Evolutionary conservation across 23 tunicate species (phyloP).

Genomic region (Styela plicata): DNA sequence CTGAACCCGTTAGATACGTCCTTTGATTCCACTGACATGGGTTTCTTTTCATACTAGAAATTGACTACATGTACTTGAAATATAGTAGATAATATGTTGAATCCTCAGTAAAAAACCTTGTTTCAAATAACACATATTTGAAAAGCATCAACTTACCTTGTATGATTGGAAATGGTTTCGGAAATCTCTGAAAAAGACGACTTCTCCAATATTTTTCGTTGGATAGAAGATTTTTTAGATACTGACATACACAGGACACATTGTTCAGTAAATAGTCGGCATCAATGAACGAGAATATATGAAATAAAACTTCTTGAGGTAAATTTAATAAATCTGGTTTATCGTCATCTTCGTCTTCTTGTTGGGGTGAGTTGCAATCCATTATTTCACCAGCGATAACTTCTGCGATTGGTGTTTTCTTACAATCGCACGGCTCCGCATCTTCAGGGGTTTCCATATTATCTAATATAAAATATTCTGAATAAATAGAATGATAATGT

Average conservation of each 20-base stretch:
- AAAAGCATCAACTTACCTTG: slow-evolving; percentile 7
- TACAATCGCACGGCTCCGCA: not conserved
- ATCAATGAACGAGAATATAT: slow-evolving; percentile 27
- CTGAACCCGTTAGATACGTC: too few relatives aligned
- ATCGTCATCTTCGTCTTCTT: not conserved
- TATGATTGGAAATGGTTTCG: slow-evolving; percentile 15
- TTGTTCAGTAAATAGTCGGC: slow-evolving; percentile 11
- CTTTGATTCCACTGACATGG: too few relatives aligned
- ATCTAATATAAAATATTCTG: too few relatives aligned
- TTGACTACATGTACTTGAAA: too few relatives aligned
- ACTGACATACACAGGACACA: slow-evolving; percentile 13
- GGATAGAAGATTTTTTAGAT: not conserved
- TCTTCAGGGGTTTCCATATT: not conserved
- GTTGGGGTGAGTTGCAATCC: not conserved
- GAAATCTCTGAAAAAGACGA: slow-evolving; percentile 18
- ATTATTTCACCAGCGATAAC: not conserved
- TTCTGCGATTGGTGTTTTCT: not conserved
- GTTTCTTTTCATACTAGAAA: too few relatives aligned
- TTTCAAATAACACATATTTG: too few relatives aligned
- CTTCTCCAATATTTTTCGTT: slow-evolving; percentile 23
- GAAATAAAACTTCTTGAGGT: slow-evolving; percentile 20
- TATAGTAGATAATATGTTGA: too few relatives aligned
- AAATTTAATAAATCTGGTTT: not conserved
- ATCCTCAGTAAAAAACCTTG: too few relatives aligned
- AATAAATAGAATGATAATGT: too few relatives aligned